Evolutionary conservation across 2,888 invertebrate species (phyloP).

Genomic region (Rhyacophila evoluta): DNA sequence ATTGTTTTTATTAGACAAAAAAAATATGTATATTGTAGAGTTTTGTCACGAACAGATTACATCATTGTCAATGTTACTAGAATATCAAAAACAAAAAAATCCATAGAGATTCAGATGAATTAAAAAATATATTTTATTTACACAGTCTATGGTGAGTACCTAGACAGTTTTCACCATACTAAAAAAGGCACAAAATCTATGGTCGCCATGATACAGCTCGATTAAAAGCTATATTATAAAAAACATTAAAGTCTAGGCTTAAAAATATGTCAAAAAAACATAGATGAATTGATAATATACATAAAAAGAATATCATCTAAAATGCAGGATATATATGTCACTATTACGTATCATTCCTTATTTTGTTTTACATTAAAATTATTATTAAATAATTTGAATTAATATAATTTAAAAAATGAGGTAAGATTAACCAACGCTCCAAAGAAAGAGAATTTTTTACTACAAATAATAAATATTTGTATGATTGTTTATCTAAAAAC

Average conservation of each 20-base stretch:
- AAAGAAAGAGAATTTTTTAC: too few relatives aligned
- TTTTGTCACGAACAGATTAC: too few relatives aligned
- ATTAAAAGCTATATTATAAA: background rate
- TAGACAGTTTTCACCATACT: background rate
- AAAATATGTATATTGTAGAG: too few relatives aligned
- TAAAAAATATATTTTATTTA: background rate
- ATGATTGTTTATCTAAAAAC: too few relatives aligned
- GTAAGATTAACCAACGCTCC: too few relatives aligned
- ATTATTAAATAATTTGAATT: too few relatives aligned
- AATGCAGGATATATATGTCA: too few relatives aligned
- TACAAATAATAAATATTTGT: too few relatives aligned
- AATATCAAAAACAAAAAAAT: background rate
- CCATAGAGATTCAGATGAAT: background rate
- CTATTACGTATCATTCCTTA: too few relatives aligned
- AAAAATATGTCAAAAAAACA: constrained; percentile 19
- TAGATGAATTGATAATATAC: background rate
- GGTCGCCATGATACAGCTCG: constrained; percentile 12
- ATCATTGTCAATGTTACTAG: background rate
- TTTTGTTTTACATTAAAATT: too few relatives aligned
- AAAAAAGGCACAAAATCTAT: constrained; percentile 20
- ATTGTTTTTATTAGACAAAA: too few relatives aligned
- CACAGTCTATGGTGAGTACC: background rate
- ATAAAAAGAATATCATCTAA: background rate
- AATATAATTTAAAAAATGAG: too few relatives aligned
- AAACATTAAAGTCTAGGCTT: background rate